These are phyloP conservation scores for Megaustenia siamemsis DNA, from an alignment of 2,888 invertebrate genomes.

Conservation along the genomic window DNA sequence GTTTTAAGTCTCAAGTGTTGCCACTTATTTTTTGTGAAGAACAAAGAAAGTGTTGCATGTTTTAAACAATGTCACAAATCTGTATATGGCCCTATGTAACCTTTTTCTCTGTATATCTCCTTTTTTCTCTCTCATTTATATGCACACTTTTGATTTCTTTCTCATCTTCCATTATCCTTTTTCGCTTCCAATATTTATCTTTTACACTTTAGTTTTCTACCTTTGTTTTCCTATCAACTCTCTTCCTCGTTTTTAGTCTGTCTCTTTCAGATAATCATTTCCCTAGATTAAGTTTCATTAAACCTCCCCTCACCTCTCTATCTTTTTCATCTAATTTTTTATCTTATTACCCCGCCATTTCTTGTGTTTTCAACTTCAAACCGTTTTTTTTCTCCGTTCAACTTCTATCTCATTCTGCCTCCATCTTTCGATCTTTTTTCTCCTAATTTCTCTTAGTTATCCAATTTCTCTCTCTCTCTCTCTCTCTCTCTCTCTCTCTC, in stretches of 20 bases:
- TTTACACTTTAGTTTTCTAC: too few relatives aligned
- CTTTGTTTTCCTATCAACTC: too few relatives aligned
- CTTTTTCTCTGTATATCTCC: not conserved
- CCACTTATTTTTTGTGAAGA: too few relatives aligned
- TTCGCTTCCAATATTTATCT: too few relatives aligned
- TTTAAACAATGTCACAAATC: too few relatives aligned
- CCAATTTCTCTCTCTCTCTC: too few relatives aligned
- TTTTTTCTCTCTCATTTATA: not conserved
- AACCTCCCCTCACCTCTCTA: not conserved
- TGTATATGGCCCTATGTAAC: too few relatives aligned
- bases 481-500: not conserved
- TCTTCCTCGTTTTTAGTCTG: not conserved
- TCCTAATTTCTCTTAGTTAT: not conserved
- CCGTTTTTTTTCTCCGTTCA: not conserved
- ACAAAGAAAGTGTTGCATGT: too few relatives aligned
- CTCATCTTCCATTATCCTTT: not conserved
- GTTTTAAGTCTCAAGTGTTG: too few relatives aligned
- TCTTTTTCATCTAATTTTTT: not conserved
- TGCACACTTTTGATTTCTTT: not conserved
- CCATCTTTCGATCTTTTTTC: not conserved
- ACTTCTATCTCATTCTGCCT: not conserved
- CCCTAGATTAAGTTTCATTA: not conserved
- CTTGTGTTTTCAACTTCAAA: not conserved
- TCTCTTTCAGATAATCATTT: slow-evolving; percentile 7
- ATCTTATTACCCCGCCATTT: not conserved